A percentile compares a stretch with the other conserved stretches of the same genome.
Conservation (phyloP, 2,797 vertebrate species). For the Fundulus diaphanus region DNA sequence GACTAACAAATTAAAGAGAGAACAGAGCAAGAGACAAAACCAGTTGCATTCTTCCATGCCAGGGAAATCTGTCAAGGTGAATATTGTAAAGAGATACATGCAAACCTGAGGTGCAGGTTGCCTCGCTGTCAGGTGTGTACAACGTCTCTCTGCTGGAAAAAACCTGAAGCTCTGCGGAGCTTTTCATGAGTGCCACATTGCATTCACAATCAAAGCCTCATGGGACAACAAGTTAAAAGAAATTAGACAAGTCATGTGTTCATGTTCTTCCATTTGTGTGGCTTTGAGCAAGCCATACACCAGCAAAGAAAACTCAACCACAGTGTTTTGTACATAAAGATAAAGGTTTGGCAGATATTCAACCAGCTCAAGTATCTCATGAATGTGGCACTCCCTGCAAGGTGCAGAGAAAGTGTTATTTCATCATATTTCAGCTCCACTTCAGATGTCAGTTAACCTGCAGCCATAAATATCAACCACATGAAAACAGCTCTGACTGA, state of each 20-base stretch:
- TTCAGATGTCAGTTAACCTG: slow-evolving; percentile 2
- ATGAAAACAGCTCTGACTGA: slow-evolving; percentile 3
- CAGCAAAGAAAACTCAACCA: not conserved
- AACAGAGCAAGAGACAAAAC: slow-evolving; percentile 47
- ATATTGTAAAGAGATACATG: slow-evolving; percentile 12
- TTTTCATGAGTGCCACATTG: not conserved
- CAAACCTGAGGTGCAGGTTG: slow-evolving; percentile 50
- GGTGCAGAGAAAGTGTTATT: not conserved
- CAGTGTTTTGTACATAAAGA: not conserved
- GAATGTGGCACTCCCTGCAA: not conserved
- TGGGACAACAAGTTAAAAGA: not conserved
- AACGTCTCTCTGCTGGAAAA: not conserved
- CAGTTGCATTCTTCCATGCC: slow-evolving; percentile 58
- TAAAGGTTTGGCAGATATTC: not conserved
- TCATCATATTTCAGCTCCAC: not conserved
- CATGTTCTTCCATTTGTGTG: not conserved
- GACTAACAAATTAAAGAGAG: slow-evolving; percentile 58
- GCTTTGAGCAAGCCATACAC: not conserved
- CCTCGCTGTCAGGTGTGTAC: slow-evolving; percentile 13
- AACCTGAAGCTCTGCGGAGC: not conserved
- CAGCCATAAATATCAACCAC: not conserved
- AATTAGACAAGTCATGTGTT: not conserved
- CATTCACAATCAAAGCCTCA: not conserved
- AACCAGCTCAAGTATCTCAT: not conserved
- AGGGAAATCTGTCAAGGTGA: slow-evolving; percentile 38